phyloP scores from a whole-genome alignment of 1,140 invertebrate genomes.

The Eufriesea mexicana region DNA sequence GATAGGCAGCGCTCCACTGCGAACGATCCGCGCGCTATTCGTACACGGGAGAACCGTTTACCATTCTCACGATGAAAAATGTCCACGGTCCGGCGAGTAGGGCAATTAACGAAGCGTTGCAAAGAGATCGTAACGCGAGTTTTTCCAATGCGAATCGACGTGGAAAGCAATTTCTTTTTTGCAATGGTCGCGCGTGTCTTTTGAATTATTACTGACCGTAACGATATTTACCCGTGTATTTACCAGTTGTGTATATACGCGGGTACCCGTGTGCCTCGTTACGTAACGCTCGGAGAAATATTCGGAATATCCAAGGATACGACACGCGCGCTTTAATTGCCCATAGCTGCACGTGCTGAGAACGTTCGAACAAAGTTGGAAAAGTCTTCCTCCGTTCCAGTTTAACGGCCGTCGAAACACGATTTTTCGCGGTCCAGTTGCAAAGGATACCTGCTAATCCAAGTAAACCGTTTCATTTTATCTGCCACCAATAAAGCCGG shows the following conservation, averaged over 20 bases:
- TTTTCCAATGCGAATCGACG: slow-evolving; percentile 7
- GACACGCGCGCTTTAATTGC: neutral
- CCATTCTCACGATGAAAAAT: slow-evolving; percentile 37
- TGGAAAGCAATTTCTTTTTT: slow-evolving; percentile 21
- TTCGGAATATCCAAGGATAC: neutral
- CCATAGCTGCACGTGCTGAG: neutral
- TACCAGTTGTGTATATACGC: neutral
- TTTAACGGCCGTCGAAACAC: neutral
- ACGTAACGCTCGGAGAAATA: slow-evolving; percentile 3
- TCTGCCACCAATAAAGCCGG: slow-evolving; percentile 21
- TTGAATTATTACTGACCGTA: slow-evolving; percentile 12
- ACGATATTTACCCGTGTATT: neutral
- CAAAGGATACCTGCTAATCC: neutral
- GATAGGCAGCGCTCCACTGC: neutral
- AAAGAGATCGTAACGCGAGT: neutral
- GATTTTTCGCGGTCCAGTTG: slow-evolving; percentile 2
- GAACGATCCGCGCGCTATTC: too few relatives aligned
- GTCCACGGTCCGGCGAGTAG: slow-evolving; percentile 21
- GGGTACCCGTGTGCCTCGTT: neutral
- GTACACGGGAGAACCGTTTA: slow-evolving; percentile 26
- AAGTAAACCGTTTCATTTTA: slow-evolving; percentile 36
- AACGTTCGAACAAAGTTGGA: neutral
- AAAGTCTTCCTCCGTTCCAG: neutral
- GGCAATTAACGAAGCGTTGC: slow-evolving; percentile 36
- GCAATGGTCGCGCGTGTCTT: neutral